Evolutionary conservation across 1,140 invertebrate genomes (phyloP), one percentile per base, ranked within the genome.

Genomic region (Schlechtendalia chinensis): DNA sequence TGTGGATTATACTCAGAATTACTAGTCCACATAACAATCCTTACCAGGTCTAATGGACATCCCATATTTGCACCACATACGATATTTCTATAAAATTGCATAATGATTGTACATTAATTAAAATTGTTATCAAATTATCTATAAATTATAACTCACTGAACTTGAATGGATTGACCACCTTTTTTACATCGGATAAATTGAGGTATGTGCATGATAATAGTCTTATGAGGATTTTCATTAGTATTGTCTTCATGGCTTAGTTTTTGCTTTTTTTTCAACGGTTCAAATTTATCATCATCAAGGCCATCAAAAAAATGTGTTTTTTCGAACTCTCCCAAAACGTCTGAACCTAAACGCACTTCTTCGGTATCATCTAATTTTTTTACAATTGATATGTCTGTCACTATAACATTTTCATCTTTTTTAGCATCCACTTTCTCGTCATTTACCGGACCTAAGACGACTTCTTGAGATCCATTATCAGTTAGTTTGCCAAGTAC

Each of bases 1-100:
- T 95, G 93, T 45, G 98, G 98, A 87, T 99, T 99, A 84, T 99
- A 99, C 87, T 99, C 98, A 0, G 98, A 98, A 89, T 98, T 99
- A 85, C 98, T 90, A 12, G 98, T 98, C 83, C 96, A 92, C 45
- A 96, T 92, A 82, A 98, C 98, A 82, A 99, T 99, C 82, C 93
- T 92, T 84, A 93, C 91, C 27, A 98, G 87, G 86, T 96, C 92
- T 77, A 98, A 86, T 86, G 93, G 92, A 85, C 94, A 96, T 32
- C 91, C 92, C 65, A 98, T 87, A 85, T 95, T 96, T 0, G 98
- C 95, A 59, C 96, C 98, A 32, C 96, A 95, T 0, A 99, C 97
- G 85, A 98, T 95, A 85, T 97, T 97, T 85, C 94, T 96, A 84
- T 17, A 85, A 86, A 84, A 3, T 75, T 39, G 71, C 12, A 67